phyloP scores from a whole-genome alignment of 2,113 vertebrate genomes.

The Prochilodus magdalenae region DNA sequence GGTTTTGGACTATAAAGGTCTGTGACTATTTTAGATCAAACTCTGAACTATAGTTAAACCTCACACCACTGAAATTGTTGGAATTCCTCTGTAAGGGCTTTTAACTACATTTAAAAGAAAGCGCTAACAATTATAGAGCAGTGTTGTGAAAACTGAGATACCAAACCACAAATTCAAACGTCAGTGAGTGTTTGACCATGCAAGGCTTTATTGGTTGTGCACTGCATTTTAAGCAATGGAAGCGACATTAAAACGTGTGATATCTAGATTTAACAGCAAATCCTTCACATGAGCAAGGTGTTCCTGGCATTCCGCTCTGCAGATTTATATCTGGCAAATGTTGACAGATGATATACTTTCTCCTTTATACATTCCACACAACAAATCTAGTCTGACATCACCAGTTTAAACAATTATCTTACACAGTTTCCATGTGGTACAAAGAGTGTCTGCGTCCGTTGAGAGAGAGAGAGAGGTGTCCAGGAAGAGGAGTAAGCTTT shows the following conservation, averaged over 20 bases:
- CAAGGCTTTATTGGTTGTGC: slow-evolving; percentile 44
- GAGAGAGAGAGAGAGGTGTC: not conserved
- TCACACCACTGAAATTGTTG: no score
- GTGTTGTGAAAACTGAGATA: not conserved
- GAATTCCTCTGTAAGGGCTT: no score
- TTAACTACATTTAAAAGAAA: no score
- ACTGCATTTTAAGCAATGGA: slow-evolving; percentile 9
- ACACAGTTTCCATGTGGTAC: not conserved
- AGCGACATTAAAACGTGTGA: slow-evolving; percentile 23
- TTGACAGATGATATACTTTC: not conserved
- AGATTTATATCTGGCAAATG: not conserved
- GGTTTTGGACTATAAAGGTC: no score
- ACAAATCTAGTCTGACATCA: slow-evolving; percentile 1
- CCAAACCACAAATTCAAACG: not conserved
- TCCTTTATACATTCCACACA: slow-evolving; percentile 14
- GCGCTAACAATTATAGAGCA: not conserved
- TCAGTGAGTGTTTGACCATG: slow-evolving; percentile 20
- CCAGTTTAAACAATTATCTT: slow-evolving; percentile 33
- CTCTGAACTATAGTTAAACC: no score
- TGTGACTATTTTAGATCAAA: no score
- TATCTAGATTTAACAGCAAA: not conserved
- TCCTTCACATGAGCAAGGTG: not conserved
- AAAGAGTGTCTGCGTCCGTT: not conserved
- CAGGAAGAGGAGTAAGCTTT: not conserved
- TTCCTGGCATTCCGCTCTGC: not conserved